A percentile compares a stretch with the other conserved stretches of the same genome.
Conservation (phyloP, 2,888 invertebrate genomes). For the Steinernema carpocapsae region DNA sequence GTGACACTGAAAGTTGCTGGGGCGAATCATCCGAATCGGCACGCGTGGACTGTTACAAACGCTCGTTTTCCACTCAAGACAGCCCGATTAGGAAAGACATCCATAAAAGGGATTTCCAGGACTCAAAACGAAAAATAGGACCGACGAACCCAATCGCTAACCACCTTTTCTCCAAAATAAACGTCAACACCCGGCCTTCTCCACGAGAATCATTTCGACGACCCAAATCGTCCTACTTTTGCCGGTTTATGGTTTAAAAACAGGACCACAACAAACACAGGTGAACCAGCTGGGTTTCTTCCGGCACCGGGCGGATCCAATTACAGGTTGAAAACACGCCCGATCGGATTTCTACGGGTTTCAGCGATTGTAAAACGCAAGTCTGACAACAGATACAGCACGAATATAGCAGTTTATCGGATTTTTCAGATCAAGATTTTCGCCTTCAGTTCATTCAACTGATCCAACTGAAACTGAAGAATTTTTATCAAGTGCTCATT, state of each 20-base stretch:
- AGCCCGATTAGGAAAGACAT: neutral
- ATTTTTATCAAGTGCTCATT: too few species aligned
- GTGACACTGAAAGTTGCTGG: constrained; percentile 10
- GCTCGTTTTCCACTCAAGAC: neutral
- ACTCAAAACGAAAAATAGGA: neutral
- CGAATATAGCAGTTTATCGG: too few species aligned
- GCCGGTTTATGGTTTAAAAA: neutral
- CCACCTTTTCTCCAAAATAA: neutral
- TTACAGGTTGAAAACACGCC: too few species aligned
- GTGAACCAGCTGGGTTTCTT: neutral
- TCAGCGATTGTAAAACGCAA: too few species aligned
- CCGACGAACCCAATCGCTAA: neutral
- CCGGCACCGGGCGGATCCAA: too few species aligned
- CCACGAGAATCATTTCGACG: constrained; percentile 26
- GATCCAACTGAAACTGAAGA: too few species aligned
- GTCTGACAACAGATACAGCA: too few species aligned
- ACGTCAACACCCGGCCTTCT: neutral
- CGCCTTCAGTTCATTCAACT: too few species aligned
- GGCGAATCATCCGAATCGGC: neutral
- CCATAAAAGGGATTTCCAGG: too few species aligned
- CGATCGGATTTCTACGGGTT: too few species aligned
- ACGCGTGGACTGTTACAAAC: neutral
- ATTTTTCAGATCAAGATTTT: too few species aligned
- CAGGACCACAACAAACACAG: neutral
- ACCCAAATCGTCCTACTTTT: constrained; percentile 23